Conservation (phyloP, 2,113 vertebrate genomes). For the Prietella phreatophila region DNA sequence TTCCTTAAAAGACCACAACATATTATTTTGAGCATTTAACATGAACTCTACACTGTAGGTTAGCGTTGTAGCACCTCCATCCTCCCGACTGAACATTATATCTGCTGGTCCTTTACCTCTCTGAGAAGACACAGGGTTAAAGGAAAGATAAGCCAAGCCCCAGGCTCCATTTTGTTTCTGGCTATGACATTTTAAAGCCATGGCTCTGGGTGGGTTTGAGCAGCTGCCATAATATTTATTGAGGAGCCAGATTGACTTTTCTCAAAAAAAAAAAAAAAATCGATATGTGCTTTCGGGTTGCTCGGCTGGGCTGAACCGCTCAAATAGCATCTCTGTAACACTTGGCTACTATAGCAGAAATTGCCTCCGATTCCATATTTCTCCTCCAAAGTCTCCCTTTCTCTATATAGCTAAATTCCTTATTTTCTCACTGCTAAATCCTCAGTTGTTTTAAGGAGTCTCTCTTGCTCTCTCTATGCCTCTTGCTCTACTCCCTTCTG, state of each 20-base stretch:
- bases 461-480: conserved; percentile 7
- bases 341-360: conserved; percentile 60
- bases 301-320: conserved; percentile 61
- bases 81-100: neutral
- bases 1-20: neutral
- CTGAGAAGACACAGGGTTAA: neutral
- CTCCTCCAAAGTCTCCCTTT: conserved; percentile 44
- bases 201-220: conserved; percentile 55
- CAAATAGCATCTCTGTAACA: conserved; percentile 60
- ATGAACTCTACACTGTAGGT: neutral
- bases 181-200: conserved; percentile 52
- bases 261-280: conserved; percentile 61
- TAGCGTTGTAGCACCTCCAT: neutral
- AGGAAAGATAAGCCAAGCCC: conserved; percentile 30
- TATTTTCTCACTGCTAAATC: neutral
- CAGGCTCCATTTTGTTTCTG: conserved; percentile 48
- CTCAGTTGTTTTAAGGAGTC: conserved; percentile 4
- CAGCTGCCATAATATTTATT: conserved; percentile 73
- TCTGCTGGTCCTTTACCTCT: neutral
- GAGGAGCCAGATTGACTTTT: conserved; percentile 71
- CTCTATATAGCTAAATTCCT: conserved; percentile 52
- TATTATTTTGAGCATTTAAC: neutral
- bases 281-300: conserved; percentile 69
- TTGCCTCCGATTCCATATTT: conserved; percentile 34
- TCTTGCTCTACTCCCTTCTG: conserved; percentile 43